A percentile compares a stretch with the other conserved stretches of the same genome.
Conservation (phyloP, 1,140 invertebrate species). For the Ylistrum balloti region DNA sequence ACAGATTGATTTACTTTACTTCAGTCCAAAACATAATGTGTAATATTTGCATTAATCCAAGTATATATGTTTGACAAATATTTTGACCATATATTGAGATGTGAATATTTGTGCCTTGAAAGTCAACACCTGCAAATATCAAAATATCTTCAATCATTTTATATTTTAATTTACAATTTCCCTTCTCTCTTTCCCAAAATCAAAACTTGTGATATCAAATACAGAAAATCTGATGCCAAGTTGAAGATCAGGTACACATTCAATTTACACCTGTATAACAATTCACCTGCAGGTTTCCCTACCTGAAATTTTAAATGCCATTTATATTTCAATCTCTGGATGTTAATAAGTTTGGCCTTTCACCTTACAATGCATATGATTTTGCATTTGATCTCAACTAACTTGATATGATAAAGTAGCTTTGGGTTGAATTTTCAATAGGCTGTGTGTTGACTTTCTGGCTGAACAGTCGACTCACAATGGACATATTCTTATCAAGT, state of each 20-base stretch:
- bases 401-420: neutral
- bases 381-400: neutral
- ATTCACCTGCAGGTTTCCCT: neutral
- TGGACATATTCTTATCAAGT: neutral
- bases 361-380: neutral
- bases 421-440: neutral
- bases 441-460: neutral
- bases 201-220: neutral
- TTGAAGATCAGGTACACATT: neutral
- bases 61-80: too few relatives aligned
- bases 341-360: neutral
- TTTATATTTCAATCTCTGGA: constrained; percentile 5
- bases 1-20: too few relatives aligned
- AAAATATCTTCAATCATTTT: neutral
- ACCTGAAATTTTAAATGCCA: neutral
- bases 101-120: too few relatives aligned
- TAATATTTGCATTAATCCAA: too few relatives aligned
- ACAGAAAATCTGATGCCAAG: neutral
- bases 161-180: neutral
- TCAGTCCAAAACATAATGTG: too few relatives aligned
- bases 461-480: neutral
- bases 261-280: neutral
- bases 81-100: too few relatives aligned
- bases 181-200: neutral
- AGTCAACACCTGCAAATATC: neutral